These are phyloP conservation scores for Propithecus perrieri DNA, from an alignment of 2,797 vertebrate species.

Conservation along the genomic window DNA sequence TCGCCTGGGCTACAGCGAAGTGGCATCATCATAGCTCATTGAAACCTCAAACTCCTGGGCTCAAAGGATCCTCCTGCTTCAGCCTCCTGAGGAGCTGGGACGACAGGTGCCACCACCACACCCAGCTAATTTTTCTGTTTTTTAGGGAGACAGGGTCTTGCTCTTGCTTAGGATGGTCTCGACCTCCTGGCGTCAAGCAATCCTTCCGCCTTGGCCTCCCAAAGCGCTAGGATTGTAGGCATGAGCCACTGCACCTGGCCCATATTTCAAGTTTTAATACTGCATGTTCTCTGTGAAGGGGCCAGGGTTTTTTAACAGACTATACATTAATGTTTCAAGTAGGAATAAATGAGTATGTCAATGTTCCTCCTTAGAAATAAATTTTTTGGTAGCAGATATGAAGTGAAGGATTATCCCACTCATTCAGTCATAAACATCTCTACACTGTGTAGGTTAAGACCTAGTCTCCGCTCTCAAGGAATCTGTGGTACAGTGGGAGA, in stretches of 20 bases:
- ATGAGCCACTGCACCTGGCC: not conserved
- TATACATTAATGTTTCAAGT: not conserved
- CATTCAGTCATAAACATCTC: not conserved
- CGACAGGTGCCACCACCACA: not conserved
- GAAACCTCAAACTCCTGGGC: not conserved
- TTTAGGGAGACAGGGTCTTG: not conserved
- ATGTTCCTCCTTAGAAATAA: not conserved
- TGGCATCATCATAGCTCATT: not conserved
- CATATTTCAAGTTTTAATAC: not conserved
- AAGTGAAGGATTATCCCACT: not conserved
- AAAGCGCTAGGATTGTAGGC: not conserved
- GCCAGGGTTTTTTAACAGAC: not conserved
- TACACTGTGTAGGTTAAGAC: not conserved
- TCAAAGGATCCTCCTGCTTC: not conserved
- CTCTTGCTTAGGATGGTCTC: not conserved
- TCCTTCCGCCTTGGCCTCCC: not conserved
- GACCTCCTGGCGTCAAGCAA: not conserved
- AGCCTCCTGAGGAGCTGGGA: not conserved
- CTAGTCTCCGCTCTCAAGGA: not conserved
- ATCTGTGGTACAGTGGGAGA: not conserved
- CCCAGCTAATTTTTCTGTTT: not conserved
- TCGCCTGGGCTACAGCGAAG: too few species aligned
- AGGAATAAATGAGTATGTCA: not conserved
- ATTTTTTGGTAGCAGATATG: not conserved
- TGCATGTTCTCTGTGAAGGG: not conserved